A percentile compares a stretch with the other conserved stretches of the same genome.
Conservation (phyloP, 2,113 vertebrate species). For the Mola mola region DNA sequence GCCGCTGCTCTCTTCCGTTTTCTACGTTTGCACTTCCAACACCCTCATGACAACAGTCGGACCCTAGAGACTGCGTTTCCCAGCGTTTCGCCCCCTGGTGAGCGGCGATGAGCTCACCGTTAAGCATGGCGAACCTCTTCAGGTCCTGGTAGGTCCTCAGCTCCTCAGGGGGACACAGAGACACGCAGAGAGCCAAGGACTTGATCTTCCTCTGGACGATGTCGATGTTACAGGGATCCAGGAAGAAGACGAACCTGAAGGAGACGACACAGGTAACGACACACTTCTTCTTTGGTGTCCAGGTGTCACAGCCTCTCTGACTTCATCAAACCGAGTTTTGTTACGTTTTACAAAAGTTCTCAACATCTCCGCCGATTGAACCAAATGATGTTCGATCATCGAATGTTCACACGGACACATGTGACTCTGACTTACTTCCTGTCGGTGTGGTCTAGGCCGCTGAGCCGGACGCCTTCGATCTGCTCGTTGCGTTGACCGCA, state of each 20-base stretch:
- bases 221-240: conserved; percentile 97
- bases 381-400: too few species aligned
- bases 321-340: not conserved
- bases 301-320: not conserved
- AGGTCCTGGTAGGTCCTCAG: conserved; percentile 90
- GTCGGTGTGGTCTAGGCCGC: conserved; percentile 92
- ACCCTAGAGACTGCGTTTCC: too few species aligned
- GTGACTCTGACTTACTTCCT: conserved; percentile 86
- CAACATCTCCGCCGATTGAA: too few species aligned
- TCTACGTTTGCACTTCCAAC: too few species aligned
- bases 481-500: conserved; percentile 92
- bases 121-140: conserved; percentile 90
- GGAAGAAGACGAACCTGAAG: conserved; percentile 94
- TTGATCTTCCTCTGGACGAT: conserved; percentile 91
- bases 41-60: not conserved
- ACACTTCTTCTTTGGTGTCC: too few species aligned
- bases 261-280: too few species aligned
- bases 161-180: conserved; percentile 89
- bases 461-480: conserved; percentile 88
- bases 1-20: too few species aligned
- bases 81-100: not conserved
- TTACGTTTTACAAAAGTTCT: too few species aligned
- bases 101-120: conserved; percentile 82
- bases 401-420: too few species aligned
- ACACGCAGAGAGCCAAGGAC: conserved; percentile 93